phyloP scores from a whole-genome alignment of 2,888 invertebrate species.

The Belgica antarctica region DNA sequence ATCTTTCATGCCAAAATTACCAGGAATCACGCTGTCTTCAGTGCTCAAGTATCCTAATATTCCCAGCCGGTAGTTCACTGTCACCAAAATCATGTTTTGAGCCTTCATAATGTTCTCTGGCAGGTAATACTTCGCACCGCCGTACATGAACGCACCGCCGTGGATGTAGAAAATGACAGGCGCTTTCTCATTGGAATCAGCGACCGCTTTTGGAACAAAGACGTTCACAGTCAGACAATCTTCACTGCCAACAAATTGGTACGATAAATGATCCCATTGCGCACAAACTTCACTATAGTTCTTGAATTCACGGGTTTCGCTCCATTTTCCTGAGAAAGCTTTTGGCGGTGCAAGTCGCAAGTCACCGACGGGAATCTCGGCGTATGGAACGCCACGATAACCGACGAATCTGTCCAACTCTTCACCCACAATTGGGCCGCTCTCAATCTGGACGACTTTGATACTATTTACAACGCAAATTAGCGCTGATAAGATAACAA shows the following conservation, averaged over 20 bases:
- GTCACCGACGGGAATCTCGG: slow-evolving; percentile 58
- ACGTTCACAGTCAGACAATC: slow-evolving; percentile 68
- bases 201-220: slow-evolving; percentile 56
- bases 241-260: slow-evolving; percentile 59
- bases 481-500: too few species aligned
- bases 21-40: slow-evolving; percentile 65
- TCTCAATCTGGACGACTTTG: too few species aligned
- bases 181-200: slow-evolving; percentile 52
- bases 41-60: slow-evolving; percentile 74
- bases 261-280: slow-evolving; percentile 59
- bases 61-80: slow-evolving; percentile 69
- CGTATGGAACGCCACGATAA: slow-evolving; percentile 14
- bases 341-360: slow-evolving; percentile 58
- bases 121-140: slow-evolving; percentile 58
- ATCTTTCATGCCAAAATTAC: slow-evolving; percentile 73
- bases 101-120: slow-evolving; percentile 63
- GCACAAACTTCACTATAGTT: slow-evolving; percentile 60
- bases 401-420: neutral
- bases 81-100: slow-evolving; percentile 64
- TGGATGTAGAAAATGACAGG: slow-evolving; percentile 68
- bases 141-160: slow-evolving; percentile 70
- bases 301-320: slow-evolving; percentile 57
- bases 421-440: slow-evolving; percentile 4
- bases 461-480: too few species aligned
- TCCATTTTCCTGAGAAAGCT: slow-evolving; percentile 48